Conservation (phyloP, 2,888 invertebrate species). For the Sisyra terminalis region DNA sequence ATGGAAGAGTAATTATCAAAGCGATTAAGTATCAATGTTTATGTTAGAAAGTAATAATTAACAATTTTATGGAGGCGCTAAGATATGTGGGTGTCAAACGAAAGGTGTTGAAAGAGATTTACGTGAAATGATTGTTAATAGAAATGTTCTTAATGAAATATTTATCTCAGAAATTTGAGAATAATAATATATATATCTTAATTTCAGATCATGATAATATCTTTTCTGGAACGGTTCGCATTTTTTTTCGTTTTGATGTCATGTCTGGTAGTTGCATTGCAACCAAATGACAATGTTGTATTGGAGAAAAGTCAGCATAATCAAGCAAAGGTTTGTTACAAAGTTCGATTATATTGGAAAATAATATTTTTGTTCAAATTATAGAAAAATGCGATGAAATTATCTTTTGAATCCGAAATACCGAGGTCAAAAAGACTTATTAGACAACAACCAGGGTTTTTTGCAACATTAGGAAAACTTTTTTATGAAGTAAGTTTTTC, state of each 20-base stretch:
- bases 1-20: too few relatives aligned
- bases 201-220: conserved; percentile 6
- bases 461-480: conserved; percentile 22
- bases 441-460: conserved; percentile 19
- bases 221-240: conserved; percentile 2
- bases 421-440: not conserved
- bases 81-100: not conserved
- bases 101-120: not conserved
- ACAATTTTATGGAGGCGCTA: too few relatives aligned
- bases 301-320: not conserved
- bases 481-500: conserved; percentile 21
- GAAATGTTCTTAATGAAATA: not conserved
- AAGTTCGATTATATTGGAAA: not conserved
- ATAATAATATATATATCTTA: not conserved
- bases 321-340: not conserved
- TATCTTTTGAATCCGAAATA: not conserved
- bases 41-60: too few relatives aligned
- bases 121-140: not conserved
- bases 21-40: too few relatives aligned
- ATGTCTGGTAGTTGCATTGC: conserved; percentile 5
- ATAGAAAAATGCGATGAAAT: not conserved
- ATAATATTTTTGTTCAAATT: not conserved
- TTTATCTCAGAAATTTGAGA: too few relatives aligned
- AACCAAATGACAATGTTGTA: conserved; percentile 3
- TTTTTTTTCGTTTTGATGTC: conserved; percentile 2